Base-by-base conservation (phyloP, 2,888 invertebrate species). In the Pseudanteris insignis region DNA sequence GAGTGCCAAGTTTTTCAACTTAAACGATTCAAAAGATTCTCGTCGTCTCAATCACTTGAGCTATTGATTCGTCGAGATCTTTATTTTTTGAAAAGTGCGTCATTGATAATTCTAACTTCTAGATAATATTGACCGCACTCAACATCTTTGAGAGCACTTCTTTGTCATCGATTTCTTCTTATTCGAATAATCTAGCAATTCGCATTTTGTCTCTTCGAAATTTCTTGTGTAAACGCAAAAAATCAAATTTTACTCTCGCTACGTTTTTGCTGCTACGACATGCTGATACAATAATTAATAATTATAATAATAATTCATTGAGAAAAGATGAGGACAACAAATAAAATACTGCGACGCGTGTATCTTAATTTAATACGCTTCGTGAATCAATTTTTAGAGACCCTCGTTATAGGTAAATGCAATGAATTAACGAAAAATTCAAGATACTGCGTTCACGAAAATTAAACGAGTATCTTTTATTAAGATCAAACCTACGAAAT, bases 221-320 rank as follows among this genome's bases (percentile, higher is more conserved):
- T 63, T 63, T 58, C 57, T 58, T 58, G 47, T 53, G 41, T 59
- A 59, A 55, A 36, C 26, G 59, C 59, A 53, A 36, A 34, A 33
- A 47, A 41, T 36, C 34, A 41, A 53, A 32, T 59, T 54, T 54
- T 53, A 43, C 53, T 53, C 51, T 60, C 60, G 60, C 60, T 54
- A 60, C 54, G 48, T 60, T 60, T 60, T 48, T 54, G 60, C 54
- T 60, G 54, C 60, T 60, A 60, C 60, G 60, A 60, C 54, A 60
- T 60, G 54, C 60, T 60, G 60, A 60, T 60, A 60, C 60, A 60
- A 60, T 61, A 61, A 61, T 54, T 61, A 61, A 43, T 48, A 54
- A 54, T 61, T 48, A 61, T 61, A 47, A 54, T 48, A 28, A 53
- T 48, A 41, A 46, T 41, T 53, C 53, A 12, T 25, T 47, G 53